phyloP scores from a whole-genome alignment of 1,140 invertebrate species.

The Cataglyphis hispanica region DNA sequence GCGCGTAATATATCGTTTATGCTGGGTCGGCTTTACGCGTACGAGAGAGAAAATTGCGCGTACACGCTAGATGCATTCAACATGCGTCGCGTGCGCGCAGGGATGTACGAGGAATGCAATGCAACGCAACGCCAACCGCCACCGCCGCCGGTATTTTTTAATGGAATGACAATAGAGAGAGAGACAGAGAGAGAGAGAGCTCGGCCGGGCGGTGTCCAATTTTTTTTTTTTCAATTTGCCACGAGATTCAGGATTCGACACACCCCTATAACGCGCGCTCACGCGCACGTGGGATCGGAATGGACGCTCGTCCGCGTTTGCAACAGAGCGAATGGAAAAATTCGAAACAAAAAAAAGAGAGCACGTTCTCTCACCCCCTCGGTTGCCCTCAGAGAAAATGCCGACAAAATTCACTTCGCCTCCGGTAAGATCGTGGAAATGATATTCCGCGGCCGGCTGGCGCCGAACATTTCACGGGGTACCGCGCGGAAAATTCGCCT shows the following conservation, averaged over 20 bases:
- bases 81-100: not conserved
- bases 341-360: conserved; percentile 28
- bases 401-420: conserved; percentile 50
- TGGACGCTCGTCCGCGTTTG: conserved; percentile 20
- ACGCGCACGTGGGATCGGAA: conserved; percentile 36
- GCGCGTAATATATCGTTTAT: conserved; percentile 37
- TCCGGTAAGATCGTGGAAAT: conserved; percentile 55
- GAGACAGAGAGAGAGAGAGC: no score
- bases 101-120: conserved; percentile 13
- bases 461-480: conserved; percentile 53
- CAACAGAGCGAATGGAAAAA: conserved; percentile 42
- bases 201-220: conserved; percentile 70
- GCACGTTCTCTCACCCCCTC: not conserved
- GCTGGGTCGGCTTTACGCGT: not conserved
- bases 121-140: conserved; percentile 43
- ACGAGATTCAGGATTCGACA: conserved; percentile 65
- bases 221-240: conserved; percentile 68
- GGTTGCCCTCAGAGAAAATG: conserved; percentile 41
- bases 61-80: conserved; percentile 36
- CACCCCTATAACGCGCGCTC: conserved; percentile 65
- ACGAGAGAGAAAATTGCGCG: conserved; percentile 38
- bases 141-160: conserved; percentile 77
- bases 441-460: conserved; percentile 49
- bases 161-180: conserved; percentile 75
- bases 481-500: conserved; percentile 50